Conservation (phyloP, 2,888 invertebrate genomes). For the Argyresthia albistria region DNA sequence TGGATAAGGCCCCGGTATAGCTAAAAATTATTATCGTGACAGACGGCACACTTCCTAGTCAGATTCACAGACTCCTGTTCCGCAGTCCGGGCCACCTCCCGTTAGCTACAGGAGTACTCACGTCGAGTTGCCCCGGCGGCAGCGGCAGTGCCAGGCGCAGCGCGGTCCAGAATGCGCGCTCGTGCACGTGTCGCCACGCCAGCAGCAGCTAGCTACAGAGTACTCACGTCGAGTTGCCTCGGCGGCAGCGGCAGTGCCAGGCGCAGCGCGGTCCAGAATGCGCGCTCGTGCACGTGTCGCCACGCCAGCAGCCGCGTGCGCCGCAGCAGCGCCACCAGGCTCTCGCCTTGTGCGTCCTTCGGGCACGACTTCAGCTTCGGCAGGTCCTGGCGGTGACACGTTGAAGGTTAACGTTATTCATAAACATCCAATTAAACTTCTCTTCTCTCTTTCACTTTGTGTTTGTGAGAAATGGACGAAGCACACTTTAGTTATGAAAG, state of each 20-base stretch:
- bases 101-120: too few species aligned
- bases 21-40: too few species aligned
- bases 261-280: constrained; percentile 77
- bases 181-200: constrained; percentile 67
- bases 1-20: too few species aligned
- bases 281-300: constrained; percentile 66
- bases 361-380: constrained; percentile 66
- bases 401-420: too few species aligned
- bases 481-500: too few species aligned
- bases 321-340: constrained; percentile 52
- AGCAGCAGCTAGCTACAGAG: constrained; percentile 13
- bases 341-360: constrained; percentile 66
- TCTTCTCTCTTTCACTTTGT: too few species aligned
- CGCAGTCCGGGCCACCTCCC: too few species aligned
- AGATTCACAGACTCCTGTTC: too few species aligned
- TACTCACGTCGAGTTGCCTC: constrained; percentile 10
- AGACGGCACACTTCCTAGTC: too few species aligned
- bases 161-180: constrained; percentile 76
- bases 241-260: constrained; percentile 74
- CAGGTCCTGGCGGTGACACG: constrained; percentile 58
- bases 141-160: constrained; percentile 77
- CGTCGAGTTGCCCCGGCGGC: constrained; percentile 26
- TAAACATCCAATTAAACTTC: too few species aligned
- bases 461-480: too few species aligned
- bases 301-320: constrained; percentile 64